Percentiles rank a stretch among this genome's conserved stretches.
Conservation (phyloP, 2,888 invertebrate species). For the Monoplex corrugatus region DNA sequence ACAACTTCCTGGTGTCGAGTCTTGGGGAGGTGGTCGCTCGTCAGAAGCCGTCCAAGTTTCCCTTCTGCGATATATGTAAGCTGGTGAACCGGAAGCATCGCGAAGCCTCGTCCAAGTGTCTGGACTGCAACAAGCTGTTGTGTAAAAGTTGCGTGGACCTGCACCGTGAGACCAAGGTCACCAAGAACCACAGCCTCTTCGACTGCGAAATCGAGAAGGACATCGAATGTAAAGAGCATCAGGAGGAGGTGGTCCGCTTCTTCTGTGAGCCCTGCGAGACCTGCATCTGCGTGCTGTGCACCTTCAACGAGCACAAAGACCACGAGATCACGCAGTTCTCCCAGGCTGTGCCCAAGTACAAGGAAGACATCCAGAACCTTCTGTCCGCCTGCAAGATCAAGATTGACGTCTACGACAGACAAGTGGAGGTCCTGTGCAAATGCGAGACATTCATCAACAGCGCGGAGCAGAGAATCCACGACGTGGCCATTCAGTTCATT, state of each 20-base stretch:
- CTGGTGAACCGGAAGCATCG: constrained; percentile 78
- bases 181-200: constrained; percentile 81
- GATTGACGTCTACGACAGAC: constrained; percentile 77
- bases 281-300: constrained; percentile 82
- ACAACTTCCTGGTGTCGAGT: constrained; percentile 82
- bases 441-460: constrained; percentile 79
- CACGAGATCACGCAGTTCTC: constrained; percentile 80
- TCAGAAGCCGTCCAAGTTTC: constrained; percentile 80
- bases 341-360: constrained; percentile 80
- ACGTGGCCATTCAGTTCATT: constrained; percentile 80
- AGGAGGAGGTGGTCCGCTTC: constrained; percentile 80
- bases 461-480: constrained; percentile 79
- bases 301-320: constrained; percentile 81
- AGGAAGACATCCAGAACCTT: constrained; percentile 79
- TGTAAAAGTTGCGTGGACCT: constrained; percentile 80
- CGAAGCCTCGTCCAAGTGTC: constrained; percentile 81
- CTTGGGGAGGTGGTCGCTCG: constrained; percentile 79
- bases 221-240: constrained; percentile 81
- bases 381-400: constrained; percentile 78
- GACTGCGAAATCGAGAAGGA: constrained; percentile 82
- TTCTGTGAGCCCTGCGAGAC: constrained; percentile 82
- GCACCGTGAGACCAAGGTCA: constrained; percentile 81
- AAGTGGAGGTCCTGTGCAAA: constrained; percentile 73
- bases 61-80: constrained; percentile 82
- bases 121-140: constrained; percentile 82